These are phyloP conservation scores for Peromyscus attwateri DNA, from an alignment of 2,797 vertebrate species.

Conservation along the genomic window DNA sequence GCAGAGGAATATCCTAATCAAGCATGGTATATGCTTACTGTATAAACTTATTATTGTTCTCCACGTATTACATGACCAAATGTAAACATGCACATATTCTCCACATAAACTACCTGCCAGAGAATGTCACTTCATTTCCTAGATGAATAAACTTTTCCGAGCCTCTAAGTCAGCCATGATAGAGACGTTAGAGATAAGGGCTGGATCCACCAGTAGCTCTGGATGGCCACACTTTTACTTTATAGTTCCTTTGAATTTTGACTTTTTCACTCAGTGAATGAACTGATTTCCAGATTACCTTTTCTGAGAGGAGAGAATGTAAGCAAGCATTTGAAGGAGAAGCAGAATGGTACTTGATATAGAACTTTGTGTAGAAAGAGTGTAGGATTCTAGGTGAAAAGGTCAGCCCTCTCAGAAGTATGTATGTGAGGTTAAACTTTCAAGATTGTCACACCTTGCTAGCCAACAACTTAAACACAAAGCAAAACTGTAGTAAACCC, in stretches of 20 bases:
- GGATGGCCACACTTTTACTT: background rate
- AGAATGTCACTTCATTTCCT: background rate
- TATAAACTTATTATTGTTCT: background rate
- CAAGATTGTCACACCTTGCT: background rate
- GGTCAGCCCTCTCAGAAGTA: background rate
- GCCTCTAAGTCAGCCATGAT: background rate
- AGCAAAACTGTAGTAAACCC: background rate
- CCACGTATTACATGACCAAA: background rate
- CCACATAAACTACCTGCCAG: background rate
- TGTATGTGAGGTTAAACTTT: background rate
- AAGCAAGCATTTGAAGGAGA: constrained; percentile 32
- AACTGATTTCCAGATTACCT: background rate
- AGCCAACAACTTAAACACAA: background rate
- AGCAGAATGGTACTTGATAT: background rate
- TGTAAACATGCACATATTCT: background rate
- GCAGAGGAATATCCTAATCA: background rate
- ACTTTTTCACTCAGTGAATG: background rate
- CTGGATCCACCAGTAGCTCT: background rate
- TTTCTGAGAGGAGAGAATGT: background rate
- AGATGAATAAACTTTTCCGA: background rate
- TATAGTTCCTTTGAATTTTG: background rate
- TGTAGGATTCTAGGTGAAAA: background rate
- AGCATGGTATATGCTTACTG: background rate
- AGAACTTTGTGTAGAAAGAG: background rate
- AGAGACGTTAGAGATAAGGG: background rate